Conservation (phyloP, 1,140 invertebrate genomes). For the Onthophagus taurus region DNA sequence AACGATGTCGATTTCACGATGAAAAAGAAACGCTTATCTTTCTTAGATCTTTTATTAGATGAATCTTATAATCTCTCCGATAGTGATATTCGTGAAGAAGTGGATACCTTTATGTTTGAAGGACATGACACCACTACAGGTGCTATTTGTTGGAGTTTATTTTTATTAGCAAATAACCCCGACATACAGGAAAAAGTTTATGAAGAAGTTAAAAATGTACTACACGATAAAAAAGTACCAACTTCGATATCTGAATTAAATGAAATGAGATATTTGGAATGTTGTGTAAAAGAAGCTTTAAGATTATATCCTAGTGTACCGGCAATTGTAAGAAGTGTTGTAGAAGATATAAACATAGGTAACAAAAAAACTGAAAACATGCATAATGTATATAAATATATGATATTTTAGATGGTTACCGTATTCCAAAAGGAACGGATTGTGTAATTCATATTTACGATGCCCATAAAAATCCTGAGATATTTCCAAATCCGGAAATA, state of each 20-base stretch:
- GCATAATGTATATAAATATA: background rate
- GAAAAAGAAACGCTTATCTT: constrained; percentile 54
- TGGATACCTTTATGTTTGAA: constrained; percentile 79
- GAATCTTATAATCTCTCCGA: constrained; percentile 47
- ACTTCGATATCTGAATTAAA: constrained; percentile 24
- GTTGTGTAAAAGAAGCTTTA: constrained; percentile 45
- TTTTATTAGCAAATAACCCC: constrained; percentile 47
- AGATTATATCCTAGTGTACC: constrained; percentile 50
- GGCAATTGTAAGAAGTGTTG: constrained; percentile 36
- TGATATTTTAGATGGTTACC: background rate
- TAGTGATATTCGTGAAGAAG: constrained; percentile 68
- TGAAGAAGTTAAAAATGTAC: background rate
- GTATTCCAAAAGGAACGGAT: background rate
- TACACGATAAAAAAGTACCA: background rate
- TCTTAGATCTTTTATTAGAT: constrained; percentile 66
- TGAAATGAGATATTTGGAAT: constrained; percentile 47
- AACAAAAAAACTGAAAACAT: constrained; percentile 6
- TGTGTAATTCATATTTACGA: background rate
- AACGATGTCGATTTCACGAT: constrained; percentile 29
- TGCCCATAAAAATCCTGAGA: background rate
- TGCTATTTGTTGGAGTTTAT: constrained; percentile 46
- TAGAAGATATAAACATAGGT: constrained; percentile 35
- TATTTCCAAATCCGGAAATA: background rate
- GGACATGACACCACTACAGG: constrained; percentile 61
- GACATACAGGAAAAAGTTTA: constrained; percentile 44